Percentiles rank a stretch among this genome's conserved stretches.
phyloP scores from a whole-genome alignment of 2,113 vertebrate species.

The Chascanopsetta lugubris region DNA sequence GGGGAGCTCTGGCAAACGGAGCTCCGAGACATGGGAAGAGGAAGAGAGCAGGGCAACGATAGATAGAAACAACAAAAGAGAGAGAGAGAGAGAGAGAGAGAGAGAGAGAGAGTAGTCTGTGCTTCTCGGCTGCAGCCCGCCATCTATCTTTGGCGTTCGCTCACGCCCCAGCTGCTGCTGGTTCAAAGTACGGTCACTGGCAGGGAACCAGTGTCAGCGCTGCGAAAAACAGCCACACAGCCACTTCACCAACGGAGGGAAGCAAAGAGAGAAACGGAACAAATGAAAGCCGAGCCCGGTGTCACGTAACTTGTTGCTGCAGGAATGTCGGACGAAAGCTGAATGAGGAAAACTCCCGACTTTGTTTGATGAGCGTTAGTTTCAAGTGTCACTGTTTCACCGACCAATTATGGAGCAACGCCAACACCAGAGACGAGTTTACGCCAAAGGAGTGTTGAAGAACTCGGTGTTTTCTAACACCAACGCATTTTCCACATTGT shows the following conservation, averaged over 20 bases:
- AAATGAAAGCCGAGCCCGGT: conserved; percentile 12
- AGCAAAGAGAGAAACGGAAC: conserved; percentile 64
- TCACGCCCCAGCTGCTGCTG: conserved; percentile 79
- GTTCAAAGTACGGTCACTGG: conserved; percentile 87
- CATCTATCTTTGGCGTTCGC: conserved; percentile 78
- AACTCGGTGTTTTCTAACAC: neutral
- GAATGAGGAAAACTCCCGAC: conserved; percentile 7
- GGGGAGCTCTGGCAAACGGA: neutral
- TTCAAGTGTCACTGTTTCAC: conserved; percentile 25
- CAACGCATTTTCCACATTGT: neutral
- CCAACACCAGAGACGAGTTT: neutral
- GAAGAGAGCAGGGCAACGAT: conserved; percentile 32
- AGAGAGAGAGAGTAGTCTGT: conserved; percentile 19
- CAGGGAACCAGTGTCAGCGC: conserved; percentile 66
- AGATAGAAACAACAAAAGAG: conserved; percentile 22
- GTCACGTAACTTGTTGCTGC: conserved; percentile 28
- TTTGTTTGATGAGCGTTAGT: neutral
- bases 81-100: conserved; percentile 36
- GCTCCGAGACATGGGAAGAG: conserved; percentile 26
- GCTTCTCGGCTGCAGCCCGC: conserved; percentile 38
- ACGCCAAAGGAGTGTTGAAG: neutral
- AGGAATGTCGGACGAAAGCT: neutral
- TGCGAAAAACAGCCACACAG: conserved; percentile 63
- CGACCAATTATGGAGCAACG: neutral
- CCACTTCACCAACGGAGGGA: conserved; percentile 60